Evolutionary conservation across 30 jellyfish, hydroid and myxozoan species (phyloP).

Genomic region (Clytia hemisphaerica): DNA sequence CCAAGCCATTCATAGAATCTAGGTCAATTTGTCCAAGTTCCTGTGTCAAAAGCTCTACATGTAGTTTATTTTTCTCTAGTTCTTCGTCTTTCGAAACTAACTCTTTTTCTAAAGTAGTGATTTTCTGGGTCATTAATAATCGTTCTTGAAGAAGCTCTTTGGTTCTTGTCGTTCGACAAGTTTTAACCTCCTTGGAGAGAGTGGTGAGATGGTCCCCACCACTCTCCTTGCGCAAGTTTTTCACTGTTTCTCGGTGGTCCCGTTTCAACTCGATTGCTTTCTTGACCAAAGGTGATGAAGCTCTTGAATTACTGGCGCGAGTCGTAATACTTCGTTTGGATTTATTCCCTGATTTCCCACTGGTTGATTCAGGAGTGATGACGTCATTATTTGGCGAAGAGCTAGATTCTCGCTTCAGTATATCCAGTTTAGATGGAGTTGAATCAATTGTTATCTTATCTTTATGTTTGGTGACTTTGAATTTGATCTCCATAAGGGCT

Average conservation of each 20-base stretch:
- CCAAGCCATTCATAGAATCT: too few species aligned
- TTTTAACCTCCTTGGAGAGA: conserved; percentile 23
- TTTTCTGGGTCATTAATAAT: conserved; percentile 8
- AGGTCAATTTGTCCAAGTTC: conserved; percentile 20
- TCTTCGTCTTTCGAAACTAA: conserved; percentile 7
- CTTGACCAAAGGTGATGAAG: conserved; percentile 14
- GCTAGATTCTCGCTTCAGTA: too few species aligned
- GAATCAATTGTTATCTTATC: too few species aligned
- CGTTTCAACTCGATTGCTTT: conserved; percentile 15
- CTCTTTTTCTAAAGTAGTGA: conserved; percentile 1
- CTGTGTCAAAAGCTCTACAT: conserved; percentile 9
- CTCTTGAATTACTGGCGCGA: background rate
- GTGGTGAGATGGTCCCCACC: conserved; percentile 14
- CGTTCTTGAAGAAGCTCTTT: conserved; percentile 31
- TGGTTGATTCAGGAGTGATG: background rate
- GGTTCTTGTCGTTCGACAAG: conserved; percentile 25
- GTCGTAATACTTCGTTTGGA: background rate
- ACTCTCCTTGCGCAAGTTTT: conserved; percentile 5
- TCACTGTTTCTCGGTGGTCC: conserved; percentile 10
- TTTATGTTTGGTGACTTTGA: too few species aligned
- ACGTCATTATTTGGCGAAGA: background rate
- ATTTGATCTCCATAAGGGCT: conserved; percentile 38
- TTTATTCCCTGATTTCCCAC: background rate
- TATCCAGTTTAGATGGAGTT: too few species aligned
- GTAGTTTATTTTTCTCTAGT: conserved; percentile 9